Conservation (phyloP, 2,888 invertebrate species). For the Lepetodrilus schrolli region DNA sequence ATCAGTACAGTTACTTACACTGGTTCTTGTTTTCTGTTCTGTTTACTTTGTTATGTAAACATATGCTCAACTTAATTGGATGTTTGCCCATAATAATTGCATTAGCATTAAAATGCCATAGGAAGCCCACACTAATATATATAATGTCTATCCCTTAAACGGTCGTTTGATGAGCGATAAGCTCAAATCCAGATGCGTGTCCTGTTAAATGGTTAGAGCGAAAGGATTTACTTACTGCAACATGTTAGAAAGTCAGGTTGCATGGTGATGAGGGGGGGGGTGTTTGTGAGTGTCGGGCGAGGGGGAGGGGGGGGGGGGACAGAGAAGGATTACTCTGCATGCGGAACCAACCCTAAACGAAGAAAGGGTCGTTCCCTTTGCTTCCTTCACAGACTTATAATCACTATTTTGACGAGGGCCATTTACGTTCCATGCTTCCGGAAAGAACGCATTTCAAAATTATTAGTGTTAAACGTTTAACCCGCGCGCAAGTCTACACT, state of each 20-base stretch:
- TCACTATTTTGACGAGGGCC: conserved; percentile 17
- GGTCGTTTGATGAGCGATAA: not conserved
- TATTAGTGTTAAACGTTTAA: conserved; percentile 1
- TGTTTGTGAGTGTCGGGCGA: too few relatives aligned
- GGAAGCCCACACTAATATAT: not conserved
- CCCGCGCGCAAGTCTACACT: not conserved
- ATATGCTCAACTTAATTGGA: not conserved
- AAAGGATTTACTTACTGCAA: too few relatives aligned
- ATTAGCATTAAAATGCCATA: conserved; percentile 10
- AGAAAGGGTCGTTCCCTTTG: conserved; percentile 1
- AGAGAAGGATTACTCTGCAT: too few relatives aligned
- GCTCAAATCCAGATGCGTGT: not conserved
- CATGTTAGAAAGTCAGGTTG: not conserved
- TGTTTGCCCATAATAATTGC: conserved; percentile 13
- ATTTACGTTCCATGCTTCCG: conserved; percentile 1
- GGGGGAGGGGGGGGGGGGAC: too few relatives aligned
- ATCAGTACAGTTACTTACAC: not conserved
- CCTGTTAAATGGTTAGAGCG: not conserved
- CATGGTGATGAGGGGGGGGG: not conserved
- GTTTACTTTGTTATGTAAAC: not conserved
- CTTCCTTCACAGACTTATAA: conserved; percentile 11
- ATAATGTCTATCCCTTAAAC: not conserved
- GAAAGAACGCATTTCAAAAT: conserved; percentile 24
- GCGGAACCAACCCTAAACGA: not conserved
- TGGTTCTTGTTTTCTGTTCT: not conserved